Evolutionary conservation across 2,113 vertebrate species (phyloP).

Genomic region (Zingel zingel): DNA sequence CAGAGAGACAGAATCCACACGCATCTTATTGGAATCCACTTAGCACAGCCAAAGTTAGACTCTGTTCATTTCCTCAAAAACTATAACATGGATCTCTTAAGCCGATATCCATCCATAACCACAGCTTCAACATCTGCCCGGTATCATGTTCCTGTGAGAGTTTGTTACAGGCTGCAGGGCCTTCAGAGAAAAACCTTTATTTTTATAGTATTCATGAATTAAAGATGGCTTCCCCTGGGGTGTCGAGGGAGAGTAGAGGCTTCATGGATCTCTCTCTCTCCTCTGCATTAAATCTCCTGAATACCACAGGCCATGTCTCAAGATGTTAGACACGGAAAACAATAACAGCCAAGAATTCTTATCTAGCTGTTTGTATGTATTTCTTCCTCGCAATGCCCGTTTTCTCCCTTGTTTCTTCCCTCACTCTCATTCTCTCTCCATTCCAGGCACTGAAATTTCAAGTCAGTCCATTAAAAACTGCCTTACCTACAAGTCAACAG

Average conservation of each 20-base stretch:
- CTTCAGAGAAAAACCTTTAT: constrained; percentile 79
- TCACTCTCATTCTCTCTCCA: constrained; percentile 4
- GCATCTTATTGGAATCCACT: constrained; percentile 48
- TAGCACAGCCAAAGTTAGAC: constrained; percentile 46
- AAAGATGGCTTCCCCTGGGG: constrained; percentile 82
- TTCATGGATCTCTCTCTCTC: constrained; percentile 73
- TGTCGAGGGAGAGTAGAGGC: constrained; percentile 63
- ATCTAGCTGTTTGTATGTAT: constrained; percentile 56
- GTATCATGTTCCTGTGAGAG: constrained; percentile 66
- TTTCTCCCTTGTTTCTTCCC: constrained; percentile 29
- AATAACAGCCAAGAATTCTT: constrained; percentile 77
- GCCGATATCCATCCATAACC: constrained; percentile 61
- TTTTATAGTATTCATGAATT: constrained; percentile 84
- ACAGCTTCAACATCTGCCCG: constrained; percentile 66
- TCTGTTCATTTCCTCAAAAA: constrained; percentile 55
- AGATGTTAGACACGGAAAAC: constrained; percentile 80
- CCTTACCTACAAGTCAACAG: constrained; percentile 76
- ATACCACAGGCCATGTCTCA: constrained; percentile 77
- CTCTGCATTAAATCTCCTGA: constrained; percentile 76
- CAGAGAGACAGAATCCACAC: constrained; percentile 22
- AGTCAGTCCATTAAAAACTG: constrained; percentile 76
- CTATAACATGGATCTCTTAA: constrained; percentile 36
- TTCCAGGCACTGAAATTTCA: constrained; percentile 35
- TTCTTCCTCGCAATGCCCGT: constrained; percentile 37
- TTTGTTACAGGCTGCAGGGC: constrained; percentile 79